Conservation (phyloP, 2,888 invertebrate species). For the Brachylomia viminalis region DNA sequence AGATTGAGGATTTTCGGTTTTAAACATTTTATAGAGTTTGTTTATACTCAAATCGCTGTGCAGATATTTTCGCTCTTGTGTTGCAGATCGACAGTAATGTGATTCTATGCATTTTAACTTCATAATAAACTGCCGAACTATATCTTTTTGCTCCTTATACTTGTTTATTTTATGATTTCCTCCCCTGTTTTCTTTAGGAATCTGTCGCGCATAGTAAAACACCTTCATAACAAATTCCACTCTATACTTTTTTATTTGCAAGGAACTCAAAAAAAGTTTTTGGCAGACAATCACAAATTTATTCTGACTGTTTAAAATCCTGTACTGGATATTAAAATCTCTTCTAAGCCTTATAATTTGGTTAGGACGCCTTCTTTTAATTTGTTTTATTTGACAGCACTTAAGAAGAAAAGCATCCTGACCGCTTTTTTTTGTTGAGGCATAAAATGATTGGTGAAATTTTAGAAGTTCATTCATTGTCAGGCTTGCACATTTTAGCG, state of each 20-base stretch:
- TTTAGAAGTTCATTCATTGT: slow-evolving; percentile 30
- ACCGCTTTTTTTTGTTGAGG: slow-evolving; percentile 32
- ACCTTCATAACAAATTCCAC: slow-evolving; percentile 25
- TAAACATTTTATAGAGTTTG: slow-evolving; percentile 49
- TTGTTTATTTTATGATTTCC: slow-evolving; percentile 23
- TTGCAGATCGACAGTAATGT: slow-evolving; percentile 60
- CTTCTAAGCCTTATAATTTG: slow-evolving; percentile 44
- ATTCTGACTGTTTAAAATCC: slow-evolving; percentile 22
- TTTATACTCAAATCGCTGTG: slow-evolving; percentile 60
- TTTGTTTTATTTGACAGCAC: slow-evolving; percentile 49
- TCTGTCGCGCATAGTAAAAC: slow-evolving; percentile 20
- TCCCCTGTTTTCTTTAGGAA: slow-evolving; percentile 16
- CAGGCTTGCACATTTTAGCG: slow-evolving; percentile 33
- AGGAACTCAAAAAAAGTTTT: slow-evolving; percentile 14
- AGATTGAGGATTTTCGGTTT: slow-evolving; percentile 51
- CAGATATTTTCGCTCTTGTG: slow-evolving; percentile 28
- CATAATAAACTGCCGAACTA: slow-evolving; percentile 46
- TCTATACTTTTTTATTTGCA: slow-evolving; percentile 15
- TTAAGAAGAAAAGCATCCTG: slow-evolving; percentile 26
- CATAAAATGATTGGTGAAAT: slow-evolving; percentile 34
- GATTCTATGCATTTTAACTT: slow-evolving; percentile 60
- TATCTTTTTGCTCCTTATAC: slow-evolving; percentile 24
- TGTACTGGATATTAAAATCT: slow-evolving; percentile 33
- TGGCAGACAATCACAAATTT: slow-evolving; percentile 32
- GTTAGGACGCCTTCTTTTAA: slow-evolving; percentile 53